Base-by-base conservation (phyloP, 2,888 invertebrate species). In the Folsomia manolachei region DNA sequence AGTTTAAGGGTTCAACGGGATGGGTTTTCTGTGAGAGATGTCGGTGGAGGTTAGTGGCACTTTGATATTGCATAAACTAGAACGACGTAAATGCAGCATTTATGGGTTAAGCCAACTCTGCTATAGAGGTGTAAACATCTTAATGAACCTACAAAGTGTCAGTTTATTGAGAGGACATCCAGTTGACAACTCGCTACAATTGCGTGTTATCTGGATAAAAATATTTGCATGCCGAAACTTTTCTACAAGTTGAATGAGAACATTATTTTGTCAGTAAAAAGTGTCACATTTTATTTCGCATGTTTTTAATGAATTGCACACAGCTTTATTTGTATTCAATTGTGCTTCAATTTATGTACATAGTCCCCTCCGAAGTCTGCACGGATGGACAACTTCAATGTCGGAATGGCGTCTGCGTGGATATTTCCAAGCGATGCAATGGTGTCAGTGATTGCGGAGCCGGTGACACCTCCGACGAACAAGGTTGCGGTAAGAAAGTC, bases 1-100 rank as follows among this genome's bases (percentile, higher is more conserved):
- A 51, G 64, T 27, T 68, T 80, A 14, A 52, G 78, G 19, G 72
- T 79, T 9, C 64, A 65, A 39, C 25, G 71, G 21, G 76, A 79
- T 53, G 77, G 76, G 63, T 80, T 79, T 63, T 23, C 23, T 27
- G 73, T 80, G 19, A 70, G 74, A 63, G 77, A 80, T 74, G 21
- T 79, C 51, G 80, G 80, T 72, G 80, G 80, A 73, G 75, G 78
- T 78, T 68, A 78, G 74, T 72, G 53, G 64, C 26, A 53, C n/a
- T n/a, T 39, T 39, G 39, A 39, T n/a, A n/a, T n/a, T n/a, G n/a
- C n/a, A n/a, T n/a, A n/a, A n/a, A n/a, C 39, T 39, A n/a, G 39
- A 39, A 39, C 14, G 39, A 39, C 39, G 39, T 39, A n/a, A n/a
- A n/a, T n/a, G n/a, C n/a, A n/a, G n/a, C n/a, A n/a, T n/a, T n/a